Evolutionary conservation across 2,888 invertebrate genomes (phyloP).

Genomic region (Macrophya alboannulata): DNA sequence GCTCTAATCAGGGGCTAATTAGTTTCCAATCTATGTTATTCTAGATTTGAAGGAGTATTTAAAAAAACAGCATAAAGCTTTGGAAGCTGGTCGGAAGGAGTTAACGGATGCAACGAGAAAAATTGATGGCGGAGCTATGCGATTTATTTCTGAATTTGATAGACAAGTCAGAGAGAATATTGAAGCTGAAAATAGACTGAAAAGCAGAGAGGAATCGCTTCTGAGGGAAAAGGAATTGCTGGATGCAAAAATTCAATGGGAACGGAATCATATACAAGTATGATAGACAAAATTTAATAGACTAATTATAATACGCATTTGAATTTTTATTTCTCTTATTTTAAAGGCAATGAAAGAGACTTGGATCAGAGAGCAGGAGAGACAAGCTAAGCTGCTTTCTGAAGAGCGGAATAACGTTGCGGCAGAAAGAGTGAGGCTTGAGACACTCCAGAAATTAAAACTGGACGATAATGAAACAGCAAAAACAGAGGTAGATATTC

Average conservation of each 20-base stretch:
- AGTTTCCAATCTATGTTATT: constrained; percentile 1
- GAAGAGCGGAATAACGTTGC: constrained; percentile 72
- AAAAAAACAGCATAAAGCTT: constrained; percentile 68
- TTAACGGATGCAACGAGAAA: constrained; percentile 69
- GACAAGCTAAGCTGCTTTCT: constrained; percentile 69
- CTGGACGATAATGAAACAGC: constrained; percentile 68
- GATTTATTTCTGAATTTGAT: constrained; percentile 69
- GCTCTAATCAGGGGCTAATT: constrained; percentile 26
- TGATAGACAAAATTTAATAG: neutral
- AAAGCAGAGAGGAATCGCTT: constrained; percentile 68
- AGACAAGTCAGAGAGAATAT: constrained; percentile 67
- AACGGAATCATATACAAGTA: constrained; percentile 71
- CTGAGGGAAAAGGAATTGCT: constrained; percentile 74
- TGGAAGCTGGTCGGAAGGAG: constrained; percentile 69
- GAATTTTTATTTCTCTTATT: neutral
- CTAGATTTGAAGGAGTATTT: constrained; percentile 71
- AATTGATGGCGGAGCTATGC: constrained; percentile 68
- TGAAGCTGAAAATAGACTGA: constrained; percentile 70
- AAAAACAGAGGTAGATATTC: constrained; percentile 71
- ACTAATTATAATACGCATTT: neutral
- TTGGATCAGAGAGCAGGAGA: constrained; percentile 74
- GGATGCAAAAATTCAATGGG: constrained; percentile 75
- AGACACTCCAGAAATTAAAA: constrained; percentile 72
- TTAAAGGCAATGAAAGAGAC: constrained; percentile 71
- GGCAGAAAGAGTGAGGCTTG: constrained; percentile 72